A percentile compares a stretch with the other conserved stretches of the same genome.
Conservation (phyloP, 2,888 invertebrate species). For the Pheosia gnoma region DNA sequence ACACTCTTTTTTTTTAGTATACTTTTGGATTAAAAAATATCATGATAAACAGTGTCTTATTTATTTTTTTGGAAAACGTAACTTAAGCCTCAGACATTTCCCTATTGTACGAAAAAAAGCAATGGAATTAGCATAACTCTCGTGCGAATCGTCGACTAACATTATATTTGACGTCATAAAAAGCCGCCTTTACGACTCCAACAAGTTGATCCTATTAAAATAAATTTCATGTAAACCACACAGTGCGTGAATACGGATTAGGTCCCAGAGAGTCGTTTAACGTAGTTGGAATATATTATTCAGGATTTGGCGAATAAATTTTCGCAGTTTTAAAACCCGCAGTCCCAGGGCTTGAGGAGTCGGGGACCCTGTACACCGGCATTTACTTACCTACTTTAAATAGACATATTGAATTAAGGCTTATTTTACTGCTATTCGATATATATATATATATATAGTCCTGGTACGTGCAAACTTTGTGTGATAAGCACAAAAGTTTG, state of each 20-base stretch:
- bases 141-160: neutral
- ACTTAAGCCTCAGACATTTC: neutral
- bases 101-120: neutral
- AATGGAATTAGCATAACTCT: neutral
- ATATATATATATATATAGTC: too few species aligned
- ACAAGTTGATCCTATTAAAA: slow-evolving; percentile 1
- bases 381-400: too few species aligned
- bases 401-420: too few species aligned
- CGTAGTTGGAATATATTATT: neutral
- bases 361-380: too few species aligned
- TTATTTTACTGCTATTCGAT: too few species aligned
- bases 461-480: too few species aligned
- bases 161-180: neutral
- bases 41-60: too few species aligned
- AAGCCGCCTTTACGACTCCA: neutral
- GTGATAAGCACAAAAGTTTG: too few species aligned
- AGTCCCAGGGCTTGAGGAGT: too few species aligned
- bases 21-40: too few species aligned
- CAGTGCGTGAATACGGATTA: slow-evolving; percentile 1
- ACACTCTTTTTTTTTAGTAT: too few species aligned
- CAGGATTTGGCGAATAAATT: neutral
- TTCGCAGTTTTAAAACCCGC: too few species aligned
- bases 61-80: neutral
- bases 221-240: neutral
- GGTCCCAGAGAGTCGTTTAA: neutral